Evolutionary conservation across 2,888 invertebrate genomes (phyloP), one percentile per base, ranked within the genome.

Genomic region (Orthonevra nobilis): DNA sequence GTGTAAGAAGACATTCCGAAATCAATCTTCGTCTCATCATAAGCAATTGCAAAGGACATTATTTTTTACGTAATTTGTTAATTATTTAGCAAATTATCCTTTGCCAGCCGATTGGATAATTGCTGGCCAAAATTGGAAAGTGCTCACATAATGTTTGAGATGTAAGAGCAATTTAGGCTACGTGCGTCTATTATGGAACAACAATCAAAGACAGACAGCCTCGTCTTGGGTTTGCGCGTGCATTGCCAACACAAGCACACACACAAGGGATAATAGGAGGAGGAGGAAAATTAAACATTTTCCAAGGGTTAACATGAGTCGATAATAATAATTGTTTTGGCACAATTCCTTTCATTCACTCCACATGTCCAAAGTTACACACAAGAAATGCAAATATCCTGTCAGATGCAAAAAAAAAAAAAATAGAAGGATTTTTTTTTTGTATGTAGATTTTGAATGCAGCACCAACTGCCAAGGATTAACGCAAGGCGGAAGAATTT

Each of bases 371-470:
- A 20, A 14, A 58, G 9, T n/a, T n/a, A n/a, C n/a, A n/a, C n/a
- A n/a, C 20, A 23, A 42, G 46, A 60, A 60, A 74, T 74, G 73
- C 73, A 74, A 66, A 74, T 60, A 74, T 66, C 60, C 52, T 60
- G 60, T 68, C 73, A 74, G 52, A 74, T 68, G 66, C 19, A 38
- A 52, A 23, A 74, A 74, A n/a, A n/a, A n/a, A n/a, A n/a, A n/a
- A n/a, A n/a, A n/a, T n/a, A n/a, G n/a, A n/a, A 40, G 54, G 74
- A 66, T 26, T 66, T 64, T 36, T n/a, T 74, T 52, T 70, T 52
- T 61, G 61, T 52, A 52, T 52, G n/a, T n/a, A 34, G 30, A 56
- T 30, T 68, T 42, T 9, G 42, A 10, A 42, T 60, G 36, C 52
- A n/a, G n/a, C n/a, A 61, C 42, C 70, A 70, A 70, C 70, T 70